Evolutionary conservation across 2,113 vertebrate species (phyloP), one percentile per base, ranked within the genome.

Genomic region (Tricholaema leucomelas): DNA sequence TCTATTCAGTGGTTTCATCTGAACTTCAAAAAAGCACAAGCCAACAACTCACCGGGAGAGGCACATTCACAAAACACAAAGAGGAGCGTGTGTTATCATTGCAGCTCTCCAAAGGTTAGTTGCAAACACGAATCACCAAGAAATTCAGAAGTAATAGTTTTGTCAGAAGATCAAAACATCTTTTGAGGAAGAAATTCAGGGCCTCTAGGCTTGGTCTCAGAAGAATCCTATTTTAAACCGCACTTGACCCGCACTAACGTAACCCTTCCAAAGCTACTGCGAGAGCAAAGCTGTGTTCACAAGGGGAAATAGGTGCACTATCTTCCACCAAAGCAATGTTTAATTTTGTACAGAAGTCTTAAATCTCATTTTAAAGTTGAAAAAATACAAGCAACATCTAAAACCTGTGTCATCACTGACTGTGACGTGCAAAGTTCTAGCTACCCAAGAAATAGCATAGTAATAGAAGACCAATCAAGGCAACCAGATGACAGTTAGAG

Each of bases 111-210:
- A 97, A 95, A 88, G 93, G 90, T 95, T 95, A 92, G 88, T 4
- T 61, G 55, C 74, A 86, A 86, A 69, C 36, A 84, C 3, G 31
- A 90, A 61, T 61, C 28, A 19, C 54, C 86, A 74, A 96, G 92
- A 94, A 90, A 94, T 93, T 97, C 83, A 90, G 85, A 96, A 97
- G 93, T 38, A 92, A 86, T 42, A 83, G 82, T 96, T 96, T 87
- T 94, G 92, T 96, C 87, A 96, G 95, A 97, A 96, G 97, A 98
- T 97, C 96, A 97, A 97, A 97, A 94, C 28, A 28, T 63, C 67
- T 86, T 94, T 89, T 93, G 87, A 89, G 58, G 82, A 85, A 83
- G 82, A 95, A 91, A 96, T 83, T 67, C 61, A 72, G 30, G 69
- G 88, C 96, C 97, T 96, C 92, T 77, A 71, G 96, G 97, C 95